Evolutionary conservation across 1,140 invertebrate species (phyloP).

Genomic region (Aphelenchoides besseyi): DNA sequence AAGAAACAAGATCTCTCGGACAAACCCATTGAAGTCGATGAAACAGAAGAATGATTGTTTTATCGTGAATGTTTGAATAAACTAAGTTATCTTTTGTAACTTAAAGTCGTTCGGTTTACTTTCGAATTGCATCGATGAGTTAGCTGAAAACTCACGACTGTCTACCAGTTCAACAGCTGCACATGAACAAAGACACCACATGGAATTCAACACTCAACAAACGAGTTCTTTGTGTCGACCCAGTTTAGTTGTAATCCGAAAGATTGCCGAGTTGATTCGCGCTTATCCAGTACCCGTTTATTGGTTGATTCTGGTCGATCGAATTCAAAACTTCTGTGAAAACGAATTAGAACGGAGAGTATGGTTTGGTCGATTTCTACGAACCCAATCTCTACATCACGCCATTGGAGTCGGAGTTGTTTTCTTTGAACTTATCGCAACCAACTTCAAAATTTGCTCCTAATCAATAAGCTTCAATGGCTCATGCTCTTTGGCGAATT

Average conservation of each 20-base stretch:
- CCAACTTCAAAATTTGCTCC: slow-evolving; percentile 73
- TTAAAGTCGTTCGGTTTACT: no score
- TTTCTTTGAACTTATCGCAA: slow-evolving; percentile 80
- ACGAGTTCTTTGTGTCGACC: slow-evolving; percentile 43
- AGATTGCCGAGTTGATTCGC: slow-evolving; percentile 45
- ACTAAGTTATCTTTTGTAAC: background rate
- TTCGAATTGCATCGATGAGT: slow-evolving; percentile 46
- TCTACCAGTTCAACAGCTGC: slow-evolving; percentile 41
- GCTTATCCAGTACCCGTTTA: slow-evolving; percentile 35
- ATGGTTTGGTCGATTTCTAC: slow-evolving; percentile 71
- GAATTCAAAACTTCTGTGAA: slow-evolving; percentile 66
- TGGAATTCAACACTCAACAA: slow-evolving; percentile 34
- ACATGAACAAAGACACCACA: slow-evolving; percentile 22
- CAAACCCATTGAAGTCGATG: slow-evolving; percentile 38
- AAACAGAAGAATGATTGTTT: background rate
- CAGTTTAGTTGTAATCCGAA: slow-evolving; percentile 33
- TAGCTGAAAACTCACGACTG: slow-evolving; percentile 36
- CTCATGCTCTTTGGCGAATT: slow-evolving; percentile 75
- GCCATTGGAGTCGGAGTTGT: slow-evolving; percentile 77
- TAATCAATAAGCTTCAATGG: slow-evolving; percentile 70
- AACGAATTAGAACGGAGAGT: slow-evolving; percentile 78
- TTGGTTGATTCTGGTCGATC: slow-evolving; percentile 46
- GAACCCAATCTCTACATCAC: slow-evolving; percentile 63
- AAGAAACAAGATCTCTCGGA: slow-evolving; percentile 56
- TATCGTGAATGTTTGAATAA: no score